These are phyloP conservation scores for Cyanoramphus novaezelandiae DNA, from an alignment of 2,113 vertebrate species.

Conservation along the genomic window DNA sequence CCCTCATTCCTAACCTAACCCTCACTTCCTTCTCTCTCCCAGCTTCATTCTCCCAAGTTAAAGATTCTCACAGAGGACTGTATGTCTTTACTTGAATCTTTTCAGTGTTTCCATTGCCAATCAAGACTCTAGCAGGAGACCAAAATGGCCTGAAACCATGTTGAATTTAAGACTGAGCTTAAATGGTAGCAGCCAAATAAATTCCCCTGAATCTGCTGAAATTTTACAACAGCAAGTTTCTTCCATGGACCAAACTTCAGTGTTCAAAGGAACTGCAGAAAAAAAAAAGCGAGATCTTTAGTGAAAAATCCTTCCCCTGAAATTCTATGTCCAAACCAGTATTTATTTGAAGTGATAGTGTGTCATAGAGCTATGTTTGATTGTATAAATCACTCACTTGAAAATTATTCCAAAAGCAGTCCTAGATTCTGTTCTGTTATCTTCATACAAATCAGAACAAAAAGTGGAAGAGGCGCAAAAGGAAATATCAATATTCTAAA, in stretches of 20 bases:
- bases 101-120: background rate
- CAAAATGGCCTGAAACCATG: background rate
- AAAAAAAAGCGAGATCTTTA: background rate
- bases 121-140: background rate
- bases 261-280: background rate
- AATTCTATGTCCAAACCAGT: background rate
- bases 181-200: background rate
- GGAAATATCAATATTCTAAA: background rate
- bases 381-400: background rate
- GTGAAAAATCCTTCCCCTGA: background rate
- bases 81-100: background rate
- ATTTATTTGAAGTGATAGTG: background rate
- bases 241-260: background rate
- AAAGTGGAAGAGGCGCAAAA: background rate
- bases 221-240: background rate
- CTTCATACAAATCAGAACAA: background rate
- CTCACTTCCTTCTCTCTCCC: background rate
- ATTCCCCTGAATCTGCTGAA: background rate
- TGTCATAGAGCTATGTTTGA: background rate
- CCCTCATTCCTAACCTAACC: background rate
- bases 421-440: background rate
- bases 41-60: background rate
- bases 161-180: background rate
- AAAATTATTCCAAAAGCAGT: background rate
- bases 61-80: background rate